These are phyloP conservation scores for Eremophila alpestris DNA, from an alignment of 2,797 vertebrate genomes.

Conservation along the genomic window DNA sequence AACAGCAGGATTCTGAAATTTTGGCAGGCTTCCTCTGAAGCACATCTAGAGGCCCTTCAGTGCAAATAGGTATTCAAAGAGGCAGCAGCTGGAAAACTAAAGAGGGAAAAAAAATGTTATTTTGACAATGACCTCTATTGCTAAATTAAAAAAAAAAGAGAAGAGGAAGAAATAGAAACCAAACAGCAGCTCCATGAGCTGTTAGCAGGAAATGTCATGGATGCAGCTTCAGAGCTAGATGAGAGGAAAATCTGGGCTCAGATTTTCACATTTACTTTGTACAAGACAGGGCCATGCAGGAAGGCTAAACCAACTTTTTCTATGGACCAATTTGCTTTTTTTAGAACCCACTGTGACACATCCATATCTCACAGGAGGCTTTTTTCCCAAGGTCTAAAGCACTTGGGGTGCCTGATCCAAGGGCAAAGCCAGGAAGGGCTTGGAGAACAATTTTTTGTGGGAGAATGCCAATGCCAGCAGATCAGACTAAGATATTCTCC, in stretches of 20 bases:
- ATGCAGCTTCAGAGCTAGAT: background rate
- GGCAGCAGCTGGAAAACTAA: background rate
- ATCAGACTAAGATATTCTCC: background rate
- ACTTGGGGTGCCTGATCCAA: background rate
- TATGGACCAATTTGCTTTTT: background rate
- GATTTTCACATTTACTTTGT: background rate
- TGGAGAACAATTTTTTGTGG: accelerated
- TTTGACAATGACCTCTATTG: background rate
- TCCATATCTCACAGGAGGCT: accelerated
- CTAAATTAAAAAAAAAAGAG: background rate
- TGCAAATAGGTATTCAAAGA: background rate
- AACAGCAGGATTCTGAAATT: slow-evolving; percentile 4
- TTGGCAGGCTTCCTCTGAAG: background rate
- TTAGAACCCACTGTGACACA: background rate
- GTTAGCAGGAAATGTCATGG: background rate
- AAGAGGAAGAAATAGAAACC: background rate
- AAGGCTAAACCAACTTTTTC: background rate
- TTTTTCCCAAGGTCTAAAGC: background rate
- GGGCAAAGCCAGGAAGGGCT: background rate
- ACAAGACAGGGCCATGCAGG: background rate
- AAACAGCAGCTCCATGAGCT: background rate
- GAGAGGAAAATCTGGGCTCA: background rate
- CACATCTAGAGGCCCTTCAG: background rate
- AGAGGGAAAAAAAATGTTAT: background rate
- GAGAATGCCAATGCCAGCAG: background rate